These are phyloP conservation scores for Tetrax tetrax DNA, from an alignment of 2,113 vertebrate genomes.

Conservation along the genomic window DNA sequence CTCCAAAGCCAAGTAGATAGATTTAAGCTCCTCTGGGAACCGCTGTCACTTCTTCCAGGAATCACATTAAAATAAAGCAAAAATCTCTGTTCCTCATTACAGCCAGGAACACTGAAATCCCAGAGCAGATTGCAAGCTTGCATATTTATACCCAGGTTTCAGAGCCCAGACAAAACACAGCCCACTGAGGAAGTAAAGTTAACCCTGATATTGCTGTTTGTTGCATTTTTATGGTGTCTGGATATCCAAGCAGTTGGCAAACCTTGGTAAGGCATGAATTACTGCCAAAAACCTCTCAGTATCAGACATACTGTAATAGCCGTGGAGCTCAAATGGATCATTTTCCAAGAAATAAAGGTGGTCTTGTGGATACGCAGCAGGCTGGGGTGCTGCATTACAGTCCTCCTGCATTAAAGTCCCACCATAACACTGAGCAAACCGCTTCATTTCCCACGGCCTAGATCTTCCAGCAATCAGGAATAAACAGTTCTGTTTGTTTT, in stretches of 20 bases:
- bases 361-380: background rate
- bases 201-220: background rate
- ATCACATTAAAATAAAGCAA: background rate
- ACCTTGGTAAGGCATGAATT: background rate
- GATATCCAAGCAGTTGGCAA: background rate
- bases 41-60: background rate
- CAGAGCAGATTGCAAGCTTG: slow-evolving; percentile 33
- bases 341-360: background rate
- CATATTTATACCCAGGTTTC: slow-evolving; percentile 48
- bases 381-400: background rate
- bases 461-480: background rate
- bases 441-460: background rate
- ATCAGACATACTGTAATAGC: background rate
- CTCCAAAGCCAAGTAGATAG: background rate
- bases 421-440: background rate
- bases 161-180: slow-evolving; percentile 59
- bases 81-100: slow-evolving; percentile 29
- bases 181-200: background rate
- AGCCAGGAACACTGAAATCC: slow-evolving; percentile 41
- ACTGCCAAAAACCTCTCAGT: background rate
- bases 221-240: background rate
- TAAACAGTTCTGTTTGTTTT: background rate
- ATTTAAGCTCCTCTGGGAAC: background rate
- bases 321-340: background rate
- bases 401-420: background rate